A percentile compares a stretch with the other conserved stretches of the same genome.
Evolutionary conservation across 1,140 invertebrate species (phyloP).

Genomic region (Aphelinus certus): DNA sequence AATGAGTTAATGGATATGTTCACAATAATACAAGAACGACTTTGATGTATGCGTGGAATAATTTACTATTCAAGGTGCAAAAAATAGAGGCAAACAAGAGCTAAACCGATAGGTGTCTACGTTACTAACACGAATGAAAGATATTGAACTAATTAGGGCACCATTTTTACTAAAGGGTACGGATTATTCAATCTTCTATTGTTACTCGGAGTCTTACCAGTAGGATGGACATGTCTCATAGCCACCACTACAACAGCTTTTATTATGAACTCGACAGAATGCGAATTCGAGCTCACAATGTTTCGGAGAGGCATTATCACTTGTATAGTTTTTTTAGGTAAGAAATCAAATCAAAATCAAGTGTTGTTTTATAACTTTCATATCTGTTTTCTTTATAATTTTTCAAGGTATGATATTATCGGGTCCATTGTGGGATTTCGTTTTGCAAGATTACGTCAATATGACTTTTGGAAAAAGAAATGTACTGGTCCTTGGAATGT

Average conservation of each 20-base stretch:
- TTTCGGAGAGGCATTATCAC: slow-evolving; percentile 56
- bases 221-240: slow-evolving; percentile 56
- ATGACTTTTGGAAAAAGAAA: slow-evolving; percentile 64
- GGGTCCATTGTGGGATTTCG: slow-evolving; percentile 68
- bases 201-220: slow-evolving; percentile 56
- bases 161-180: slow-evolving; percentile 49
- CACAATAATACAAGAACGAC: background rate
- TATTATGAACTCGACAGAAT: slow-evolving; percentile 60
- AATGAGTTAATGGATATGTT: background rate
- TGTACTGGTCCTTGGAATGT: slow-evolving; percentile 66
- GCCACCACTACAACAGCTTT: slow-evolving; percentile 60
- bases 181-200: slow-evolving; percentile 61
- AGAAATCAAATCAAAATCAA: too few species aligned
- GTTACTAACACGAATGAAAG: too few species aligned
- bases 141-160: background rate
- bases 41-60: background rate
- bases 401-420: slow-evolving; percentile 68
- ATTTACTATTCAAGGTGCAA: too few species aligned
- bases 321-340: slow-evolving; percentile 54
- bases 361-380: too few species aligned
- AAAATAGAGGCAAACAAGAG: too few species aligned
- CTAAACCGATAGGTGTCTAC: too few species aligned
- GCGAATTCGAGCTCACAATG: slow-evolving; percentile 55
- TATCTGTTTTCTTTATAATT: slow-evolving; percentile 12
- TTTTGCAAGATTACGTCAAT: slow-evolving; percentile 57